phyloP scores from a whole-genome alignment of 2,888 invertebrate genomes.

The Trachelus iudaicus region DNA sequence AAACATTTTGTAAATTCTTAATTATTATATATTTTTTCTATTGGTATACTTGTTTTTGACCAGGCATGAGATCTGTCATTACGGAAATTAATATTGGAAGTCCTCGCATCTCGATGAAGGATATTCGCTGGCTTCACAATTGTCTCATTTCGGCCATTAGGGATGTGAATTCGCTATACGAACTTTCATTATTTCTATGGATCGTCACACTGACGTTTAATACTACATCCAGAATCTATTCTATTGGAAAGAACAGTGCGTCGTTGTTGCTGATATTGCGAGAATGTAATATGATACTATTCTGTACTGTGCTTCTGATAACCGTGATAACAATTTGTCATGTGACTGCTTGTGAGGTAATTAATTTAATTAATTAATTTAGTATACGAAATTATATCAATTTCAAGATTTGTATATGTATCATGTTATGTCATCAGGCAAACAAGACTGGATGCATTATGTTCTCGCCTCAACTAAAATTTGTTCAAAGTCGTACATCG shows the following conservation, averaged over 20 bases:
- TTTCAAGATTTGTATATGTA: not conserved
- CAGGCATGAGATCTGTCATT: not conserved
- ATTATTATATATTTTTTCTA: not conserved
- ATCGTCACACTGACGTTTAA: not conserved
- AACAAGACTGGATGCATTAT: constrained; percentile 22
- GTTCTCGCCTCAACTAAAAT: constrained; percentile 21
- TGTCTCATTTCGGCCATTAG: not conserved
- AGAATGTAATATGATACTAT: not conserved
- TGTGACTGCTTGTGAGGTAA: not conserved
- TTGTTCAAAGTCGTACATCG: constrained; percentile 10
- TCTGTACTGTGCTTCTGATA: not conserved
- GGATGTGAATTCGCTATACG: not conserved
- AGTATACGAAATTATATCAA: not conserved
- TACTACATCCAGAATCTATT: not conserved
- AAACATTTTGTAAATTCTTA: not conserved
- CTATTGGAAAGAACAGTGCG: not conserved
- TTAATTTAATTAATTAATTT: not conserved
- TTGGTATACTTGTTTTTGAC: too few species aligned
- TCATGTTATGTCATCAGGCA: constrained; percentile 9
- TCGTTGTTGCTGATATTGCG: not conserved
- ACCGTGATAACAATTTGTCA: not conserved
- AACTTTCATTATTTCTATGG: not conserved
- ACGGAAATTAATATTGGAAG: not conserved
- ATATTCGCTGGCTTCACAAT: not conserved
- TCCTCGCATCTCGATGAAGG: not conserved